Base-by-base conservation (phyloP, 1,140 invertebrate species). In the Megalopta genalis region DNA sequence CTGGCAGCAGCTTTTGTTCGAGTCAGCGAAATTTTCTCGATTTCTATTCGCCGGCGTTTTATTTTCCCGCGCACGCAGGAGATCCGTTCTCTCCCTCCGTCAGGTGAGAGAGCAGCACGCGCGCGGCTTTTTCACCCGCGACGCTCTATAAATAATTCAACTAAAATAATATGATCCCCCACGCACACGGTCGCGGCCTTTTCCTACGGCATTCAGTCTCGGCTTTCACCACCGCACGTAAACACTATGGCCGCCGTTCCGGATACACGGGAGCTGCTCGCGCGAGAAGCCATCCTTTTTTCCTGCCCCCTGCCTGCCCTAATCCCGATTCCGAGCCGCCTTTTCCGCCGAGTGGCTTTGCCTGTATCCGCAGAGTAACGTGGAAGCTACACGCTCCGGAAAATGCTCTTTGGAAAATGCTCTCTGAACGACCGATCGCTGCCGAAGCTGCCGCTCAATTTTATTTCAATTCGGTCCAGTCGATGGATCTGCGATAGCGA, bases 121-220 rank as follows among this genome's bases (percentile, higher is more conserved):
- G 39, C 16, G 69, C 25, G 16, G 21, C 42, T 63, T 78, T 46
- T 69, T 18, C 23, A 23, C 27, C 27, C 49, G 67, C 64, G 52
- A 83, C 75, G 71, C 80, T 87, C 86, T 83, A 87, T 87, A 87
- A 87, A 87, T 87, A 87, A 87, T 87, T 87, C 86, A 87, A 81
- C 63, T 71, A 81, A 87, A 87, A 87, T 87, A 87, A 86, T 87
- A 87, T 37, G 60, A 64, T 83, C 75, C 23, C 74, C 63, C 46
- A 2, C 32, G 32, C 46, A 39, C 27, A 7, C 46, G 60, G 49
- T 39, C 64, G 60, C 59, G 65, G 78, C 57, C 65, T 85, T 72
- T 32, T 86, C 77, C 37, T 82, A 46, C 16, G 46, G 69, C 73
- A 74, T 83, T 85, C 83, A 77, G 64, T 46, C 72, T 73, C 59